phyloP scores from a whole-genome alignment of 2,888 invertebrate species.

The Scaptomyza parva region DNA sequence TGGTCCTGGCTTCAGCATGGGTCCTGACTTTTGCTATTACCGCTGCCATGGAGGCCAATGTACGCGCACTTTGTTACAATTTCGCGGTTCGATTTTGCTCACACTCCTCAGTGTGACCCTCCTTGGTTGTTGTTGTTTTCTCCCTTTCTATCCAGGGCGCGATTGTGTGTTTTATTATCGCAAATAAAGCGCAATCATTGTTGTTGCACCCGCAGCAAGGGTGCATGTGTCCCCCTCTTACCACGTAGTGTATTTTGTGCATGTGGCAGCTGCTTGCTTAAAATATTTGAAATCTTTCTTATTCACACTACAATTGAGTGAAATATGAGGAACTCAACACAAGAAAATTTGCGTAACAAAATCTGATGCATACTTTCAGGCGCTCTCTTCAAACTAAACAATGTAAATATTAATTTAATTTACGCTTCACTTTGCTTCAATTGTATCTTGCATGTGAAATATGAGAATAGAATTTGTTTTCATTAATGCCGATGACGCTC shows the following conservation, averaged over 20 bases:
- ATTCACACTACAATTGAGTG: conserved; percentile 72
- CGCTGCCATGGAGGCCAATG: conserved; percentile 65
- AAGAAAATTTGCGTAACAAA: conserved; percentile 16
- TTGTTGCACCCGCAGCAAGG: conserved; percentile 69
- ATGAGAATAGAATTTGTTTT: conserved; percentile 61
- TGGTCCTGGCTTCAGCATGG: conserved; percentile 38
- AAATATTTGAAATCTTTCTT: conserved; percentile 79
- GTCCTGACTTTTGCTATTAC: conserved; percentile 73
- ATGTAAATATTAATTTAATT: conserved; percentile 38
- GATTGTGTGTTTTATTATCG: conserved; percentile 82
- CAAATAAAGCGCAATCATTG: conserved; percentile 82
- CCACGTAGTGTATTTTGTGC: conserved; percentile 56
- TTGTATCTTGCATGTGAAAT: conserved; percentile 19
- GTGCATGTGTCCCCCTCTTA: conserved; percentile 26
- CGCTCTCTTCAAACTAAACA: conserved; percentile 5
- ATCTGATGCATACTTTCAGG: conserved; percentile 22
- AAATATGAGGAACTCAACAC: conserved; percentile 57
- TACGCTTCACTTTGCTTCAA: conserved; percentile 31
- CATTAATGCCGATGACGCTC: conserved; percentile 51
- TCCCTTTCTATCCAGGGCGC: conserved; percentile 40
- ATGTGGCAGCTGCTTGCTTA: conserved; percentile 62
- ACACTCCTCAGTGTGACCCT: conserved; percentile 37
- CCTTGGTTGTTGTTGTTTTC: conserved; percentile 36
- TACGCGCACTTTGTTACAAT: conserved; percentile 76
- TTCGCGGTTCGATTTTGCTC: conserved; percentile 74